A percentile compares a stretch with the other conserved stretches of the same genome.
Evolutionary conservation across 2,797 vertebrate species (phyloP).

Genomic region (Leuciscus waleckii): DNA sequence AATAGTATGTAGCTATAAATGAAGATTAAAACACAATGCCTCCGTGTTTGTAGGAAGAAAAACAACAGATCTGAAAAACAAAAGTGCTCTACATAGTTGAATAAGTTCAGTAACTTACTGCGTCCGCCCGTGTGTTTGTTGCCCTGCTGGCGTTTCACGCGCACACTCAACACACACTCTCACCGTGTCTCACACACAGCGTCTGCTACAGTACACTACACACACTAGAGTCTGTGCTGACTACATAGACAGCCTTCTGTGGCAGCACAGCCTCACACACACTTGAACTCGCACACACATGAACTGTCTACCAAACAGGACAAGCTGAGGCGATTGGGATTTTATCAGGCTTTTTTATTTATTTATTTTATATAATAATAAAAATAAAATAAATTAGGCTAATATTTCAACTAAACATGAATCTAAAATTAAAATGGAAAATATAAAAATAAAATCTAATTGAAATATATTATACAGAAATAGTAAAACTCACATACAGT

Average conservation of each 20-base stretch:
- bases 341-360: neutral
- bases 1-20: neutral
- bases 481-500: no score
- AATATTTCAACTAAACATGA: neutral
- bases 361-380: no score
- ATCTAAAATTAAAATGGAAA: neutral
- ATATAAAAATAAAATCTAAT: neutral
- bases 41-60: neutral
- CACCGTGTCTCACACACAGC: neutral
- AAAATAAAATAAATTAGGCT: neutral
- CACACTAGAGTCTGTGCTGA: neutral
- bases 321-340: neutral
- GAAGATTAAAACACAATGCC: neutral
- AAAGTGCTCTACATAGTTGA: neutral
- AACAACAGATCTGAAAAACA: neutral
- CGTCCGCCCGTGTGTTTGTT: constrained; percentile 15
- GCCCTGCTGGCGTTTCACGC: constrained; percentile 29
- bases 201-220: neutral
- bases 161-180: neutral
- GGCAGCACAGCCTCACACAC: neutral
- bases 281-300: neutral
- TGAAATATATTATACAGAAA: no score
- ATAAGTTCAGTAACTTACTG: constrained; percentile 35
- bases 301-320: neutral
- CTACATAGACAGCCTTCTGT: neutral